These are phyloP conservation scores for Zhuqinia jingwanae DNA, from an alignment of 2,888 invertebrate species.

Conservation along the genomic window DNA sequence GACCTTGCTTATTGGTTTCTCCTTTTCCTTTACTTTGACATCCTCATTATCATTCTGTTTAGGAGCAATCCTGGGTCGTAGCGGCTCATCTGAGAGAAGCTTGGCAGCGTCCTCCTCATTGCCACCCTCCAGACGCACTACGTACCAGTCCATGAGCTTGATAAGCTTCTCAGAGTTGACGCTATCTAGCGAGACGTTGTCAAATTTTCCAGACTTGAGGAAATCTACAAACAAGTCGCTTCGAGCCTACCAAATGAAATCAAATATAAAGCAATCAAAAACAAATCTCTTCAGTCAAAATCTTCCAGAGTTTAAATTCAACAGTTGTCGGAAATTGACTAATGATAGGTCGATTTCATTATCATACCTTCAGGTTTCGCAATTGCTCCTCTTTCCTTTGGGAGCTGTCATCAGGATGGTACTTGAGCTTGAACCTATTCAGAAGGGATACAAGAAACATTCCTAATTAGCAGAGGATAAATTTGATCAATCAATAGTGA, in stretches of 20 bases:
- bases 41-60: conserved; percentile 51
- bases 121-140: conserved; percentile 97
- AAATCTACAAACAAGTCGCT: conserved; percentile 94
- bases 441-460: too few relatives aligned
- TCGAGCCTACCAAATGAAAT: conserved; percentile 86
- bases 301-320: too few relatives aligned
- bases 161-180: conserved; percentile 89
- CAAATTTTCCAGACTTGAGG: conserved; percentile 87
- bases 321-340: too few relatives aligned
- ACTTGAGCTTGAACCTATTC: conserved; percentile 98
- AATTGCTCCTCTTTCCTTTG: conserved; percentile 94
- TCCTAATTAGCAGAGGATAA: too few relatives aligned
- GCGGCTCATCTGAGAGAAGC: conserved; percentile 77
- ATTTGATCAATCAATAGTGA: too few relatives aligned
- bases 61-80: conserved; percentile 55
- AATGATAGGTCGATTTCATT: too few relatives aligned
- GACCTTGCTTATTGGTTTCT: conserved; percentile 80
- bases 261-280: neutral
- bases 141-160: conserved; percentile 95
- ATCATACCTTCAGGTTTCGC: conserved; percentile 90
- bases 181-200: conserved; percentile 91
- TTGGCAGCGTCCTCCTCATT: conserved; percentile 83
- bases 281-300: too few relatives aligned
- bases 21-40: conserved; percentile 62
- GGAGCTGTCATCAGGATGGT: conserved; percentile 97